phyloP scores from a whole-genome alignment of 2,888 invertebrate genomes.

The Alloplasta piceator region DNA sequence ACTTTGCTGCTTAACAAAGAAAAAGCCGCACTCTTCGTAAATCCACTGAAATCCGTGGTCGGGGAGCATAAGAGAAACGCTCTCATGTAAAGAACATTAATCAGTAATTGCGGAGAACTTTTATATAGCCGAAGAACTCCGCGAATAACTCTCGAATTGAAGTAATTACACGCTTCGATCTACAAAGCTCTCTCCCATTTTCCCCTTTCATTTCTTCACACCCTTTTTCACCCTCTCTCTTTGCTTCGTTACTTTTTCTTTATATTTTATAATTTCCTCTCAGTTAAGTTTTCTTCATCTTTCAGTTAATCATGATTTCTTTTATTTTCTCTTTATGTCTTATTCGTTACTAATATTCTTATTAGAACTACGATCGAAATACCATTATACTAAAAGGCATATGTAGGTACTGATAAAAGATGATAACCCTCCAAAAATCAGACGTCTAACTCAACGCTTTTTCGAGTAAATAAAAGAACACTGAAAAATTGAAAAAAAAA shows the following conservation, averaged over 20 bases:
- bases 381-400: too few species aligned
- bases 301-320: background rate
- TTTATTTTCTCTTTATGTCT: constrained; percentile 20
- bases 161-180: constrained; percentile 53
- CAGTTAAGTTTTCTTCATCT: too few species aligned
- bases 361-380: too few species aligned
- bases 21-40: constrained; percentile 31
- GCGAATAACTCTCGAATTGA: constrained; percentile 53
- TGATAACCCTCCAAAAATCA: too few species aligned
- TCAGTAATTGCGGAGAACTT: constrained; percentile 20
- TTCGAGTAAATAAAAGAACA: too few species aligned
- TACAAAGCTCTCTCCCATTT: constrained; percentile 29
- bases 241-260: constrained; percentile 4
- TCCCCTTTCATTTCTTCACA: background rate
- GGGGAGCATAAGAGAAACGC: constrained; percentile 10
- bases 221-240: constrained; percentile 31
- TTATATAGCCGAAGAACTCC: constrained; percentile 24
- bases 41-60: constrained; percentile 44
- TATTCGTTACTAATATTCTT: too few species aligned
- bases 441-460: too few species aligned
- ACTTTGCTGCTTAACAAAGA: background rate
- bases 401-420: too few species aligned
- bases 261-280: too few species aligned
- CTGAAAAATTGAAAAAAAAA: too few species aligned
- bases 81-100: background rate